These are phyloP conservation scores for Callionymus lyra DNA, from an alignment of 2,113 vertebrate species.

Conservation along the genomic window DNA sequence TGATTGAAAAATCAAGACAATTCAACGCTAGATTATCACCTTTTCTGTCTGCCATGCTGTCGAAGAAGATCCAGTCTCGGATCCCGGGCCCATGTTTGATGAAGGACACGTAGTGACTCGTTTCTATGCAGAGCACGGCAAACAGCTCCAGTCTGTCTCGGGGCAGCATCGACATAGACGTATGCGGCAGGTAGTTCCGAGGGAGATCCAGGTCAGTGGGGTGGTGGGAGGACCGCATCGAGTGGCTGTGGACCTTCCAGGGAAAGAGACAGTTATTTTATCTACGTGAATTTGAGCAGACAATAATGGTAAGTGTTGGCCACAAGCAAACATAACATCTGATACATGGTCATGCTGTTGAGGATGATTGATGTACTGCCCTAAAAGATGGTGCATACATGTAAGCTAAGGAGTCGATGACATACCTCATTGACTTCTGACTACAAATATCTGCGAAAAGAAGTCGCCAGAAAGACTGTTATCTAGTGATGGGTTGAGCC, in stretches of 20 bases:
- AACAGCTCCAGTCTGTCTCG: conserved; percentile 80
- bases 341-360: too few relatives aligned
- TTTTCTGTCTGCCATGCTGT: conserved; percentile 85
- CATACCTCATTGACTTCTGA: too few relatives aligned
- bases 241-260: conserved; percentile 75
- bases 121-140: conserved; percentile 84
- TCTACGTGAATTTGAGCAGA: too few relatives aligned
- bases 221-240: conserved; percentile 50
- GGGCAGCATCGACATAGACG: conserved; percentile 20
- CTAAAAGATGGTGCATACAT: too few relatives aligned
- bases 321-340: too few relatives aligned
- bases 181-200: conserved; percentile 33
- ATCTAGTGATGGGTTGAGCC: too few relatives aligned
- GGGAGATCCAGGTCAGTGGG: conserved; percentile 49
- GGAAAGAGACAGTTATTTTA: not conserved
- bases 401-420: too few relatives aligned
- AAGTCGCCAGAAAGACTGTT: too few relatives aligned
- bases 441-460: too few relatives aligned
- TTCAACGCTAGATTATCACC: conserved; percentile 55
- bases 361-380: too few relatives aligned
- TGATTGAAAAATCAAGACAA: not conserved
- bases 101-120: conserved; percentile 86
- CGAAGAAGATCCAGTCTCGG: conserved; percentile 83
- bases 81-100: conserved; percentile 70
- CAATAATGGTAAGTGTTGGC: too few relatives aligned